Conservation (phyloP, 2,888 invertebrate species). For the Xestoiulus laeticollis region DNA sequence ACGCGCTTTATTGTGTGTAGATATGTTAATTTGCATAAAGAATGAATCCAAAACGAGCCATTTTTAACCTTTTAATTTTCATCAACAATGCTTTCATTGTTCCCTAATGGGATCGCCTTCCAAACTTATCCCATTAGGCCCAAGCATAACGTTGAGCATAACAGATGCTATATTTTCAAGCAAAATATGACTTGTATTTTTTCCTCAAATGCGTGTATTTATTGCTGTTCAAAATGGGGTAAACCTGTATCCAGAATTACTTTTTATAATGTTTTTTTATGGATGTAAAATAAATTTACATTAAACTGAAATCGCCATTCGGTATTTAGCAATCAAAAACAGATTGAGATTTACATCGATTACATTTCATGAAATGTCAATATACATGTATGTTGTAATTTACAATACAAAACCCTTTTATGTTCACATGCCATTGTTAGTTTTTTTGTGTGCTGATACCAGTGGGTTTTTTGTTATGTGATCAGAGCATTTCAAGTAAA, state of each 20-base stretch:
- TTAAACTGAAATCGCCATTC: too few species aligned
- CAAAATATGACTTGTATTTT: neutral
- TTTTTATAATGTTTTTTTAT: neutral
- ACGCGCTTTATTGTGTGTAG: neutral
- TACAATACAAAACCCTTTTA: too few species aligned
- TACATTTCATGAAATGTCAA: too few species aligned
- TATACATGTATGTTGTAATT: neutral
- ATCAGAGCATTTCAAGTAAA: neutral
- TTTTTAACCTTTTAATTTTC: conserved; percentile 14
- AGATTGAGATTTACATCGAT: too few species aligned
- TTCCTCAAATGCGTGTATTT: neutral
- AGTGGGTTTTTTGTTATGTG: neutral
- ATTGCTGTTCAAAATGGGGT: neutral
- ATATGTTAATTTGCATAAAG: conserved; percentile 16
- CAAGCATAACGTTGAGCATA: neutral
- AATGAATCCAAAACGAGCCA: neutral
- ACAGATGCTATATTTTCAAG: neutral
- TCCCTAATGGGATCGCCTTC: neutral
- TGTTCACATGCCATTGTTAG: too few species aligned
- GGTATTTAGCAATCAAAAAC: too few species aligned
- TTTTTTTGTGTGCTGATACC: neutral
- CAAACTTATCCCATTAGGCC: neutral
- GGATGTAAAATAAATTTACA: too few species aligned
- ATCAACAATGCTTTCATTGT: neutral
- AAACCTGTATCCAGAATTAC: neutral